Conservation (phyloP, 2,888 invertebrate genomes). For the Phytoseiulus persimilis region DNA sequence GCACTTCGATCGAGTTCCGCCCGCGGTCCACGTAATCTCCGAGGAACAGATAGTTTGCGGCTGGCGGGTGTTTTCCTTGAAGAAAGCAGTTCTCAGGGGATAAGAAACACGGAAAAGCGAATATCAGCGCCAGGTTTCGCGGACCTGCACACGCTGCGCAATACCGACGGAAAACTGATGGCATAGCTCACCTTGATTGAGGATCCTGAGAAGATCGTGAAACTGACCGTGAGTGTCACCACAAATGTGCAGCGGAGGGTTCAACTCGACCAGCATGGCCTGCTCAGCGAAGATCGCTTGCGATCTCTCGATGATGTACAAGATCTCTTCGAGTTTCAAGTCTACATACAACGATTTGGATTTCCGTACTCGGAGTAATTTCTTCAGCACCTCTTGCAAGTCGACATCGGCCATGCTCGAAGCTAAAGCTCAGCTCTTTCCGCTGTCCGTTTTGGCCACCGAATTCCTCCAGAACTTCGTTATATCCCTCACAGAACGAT, state of each 20-base stretch:
- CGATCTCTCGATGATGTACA: conserved; percentile 17
- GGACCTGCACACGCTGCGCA: background rate
- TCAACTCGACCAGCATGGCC: background rate
- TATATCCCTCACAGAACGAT: background rate
- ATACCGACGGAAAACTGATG: background rate
- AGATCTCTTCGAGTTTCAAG: background rate
- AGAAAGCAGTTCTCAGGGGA: background rate
- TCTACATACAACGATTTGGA: conserved; percentile 13
- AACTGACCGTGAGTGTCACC: conserved; percentile 62
- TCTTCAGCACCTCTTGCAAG: background rate
- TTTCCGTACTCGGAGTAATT: background rate
- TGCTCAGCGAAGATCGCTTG: background rate
- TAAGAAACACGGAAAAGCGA: background rate
- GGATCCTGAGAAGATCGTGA: conserved; percentile 57
- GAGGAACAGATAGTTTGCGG: conserved; percentile 82
- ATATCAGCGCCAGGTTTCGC: background rate
- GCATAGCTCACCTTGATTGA: conserved; percentile 54
- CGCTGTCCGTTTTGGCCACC: background rate
- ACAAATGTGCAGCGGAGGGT: conserved; percentile 24
- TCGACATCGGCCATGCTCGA: conserved; percentile 1
- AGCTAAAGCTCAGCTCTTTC: background rate
- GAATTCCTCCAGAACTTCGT: background rate
- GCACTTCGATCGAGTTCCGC: conserved; percentile 92
- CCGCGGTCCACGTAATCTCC: conserved; percentile 65
- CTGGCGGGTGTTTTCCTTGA: conserved; percentile 57